Base-by-base conservation (phyloP, 53 echinoderm and acorn worm species). In the Crossaster papposus region DNA sequence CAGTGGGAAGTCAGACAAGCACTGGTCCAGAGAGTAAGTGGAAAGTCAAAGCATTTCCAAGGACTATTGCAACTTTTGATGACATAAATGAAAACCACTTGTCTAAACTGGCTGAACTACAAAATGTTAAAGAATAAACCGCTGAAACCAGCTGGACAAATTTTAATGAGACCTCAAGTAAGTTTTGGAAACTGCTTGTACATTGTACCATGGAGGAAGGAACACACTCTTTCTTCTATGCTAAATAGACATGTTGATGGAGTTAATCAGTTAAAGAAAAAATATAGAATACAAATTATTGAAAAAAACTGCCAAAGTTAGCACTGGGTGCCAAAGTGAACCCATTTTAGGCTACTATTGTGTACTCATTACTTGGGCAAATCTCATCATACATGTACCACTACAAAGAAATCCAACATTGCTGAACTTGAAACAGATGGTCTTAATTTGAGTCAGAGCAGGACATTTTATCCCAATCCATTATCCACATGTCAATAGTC, bases 401-500 rank as follows among this genome's bases (percentile, higher is more conserved):
- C 17, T 18, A 20, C 17, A 58, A 18, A 58, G 58, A 58, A 58
- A 58, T 62, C 28, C 68, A 68, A 8, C 68, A 68, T 68, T 68
- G 11, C 20, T n/a, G 68, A 68, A 28, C 68, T 68, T 68, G 68
- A 28, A 28, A 68, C 68, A 68, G 68, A n/a, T 68, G 68, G 68
- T 68, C 11, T 23, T 28, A 28, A 68, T 68, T 68, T 10, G n/a
- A 23, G 22, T 68, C 24, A 26, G 28, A 23, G 28, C 0, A 28
- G 68, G 68, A 68, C 68, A 4, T 68, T 58, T 15, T 58, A 58
- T 58, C 58, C 22, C 15, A 11, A 58, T 58, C 58, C 58, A 58
- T 58, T 58, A 58, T 20, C 58, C 6, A 11, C 22, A 58, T 58
- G 58, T 20, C 58, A 58, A 20, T 15, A 58, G 58, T 58, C 58